These are phyloP conservation scores for Drosophila nebulosa DNA, from an alignment of 1,140 invertebrate species.

Conservation along the genomic window DNA sequence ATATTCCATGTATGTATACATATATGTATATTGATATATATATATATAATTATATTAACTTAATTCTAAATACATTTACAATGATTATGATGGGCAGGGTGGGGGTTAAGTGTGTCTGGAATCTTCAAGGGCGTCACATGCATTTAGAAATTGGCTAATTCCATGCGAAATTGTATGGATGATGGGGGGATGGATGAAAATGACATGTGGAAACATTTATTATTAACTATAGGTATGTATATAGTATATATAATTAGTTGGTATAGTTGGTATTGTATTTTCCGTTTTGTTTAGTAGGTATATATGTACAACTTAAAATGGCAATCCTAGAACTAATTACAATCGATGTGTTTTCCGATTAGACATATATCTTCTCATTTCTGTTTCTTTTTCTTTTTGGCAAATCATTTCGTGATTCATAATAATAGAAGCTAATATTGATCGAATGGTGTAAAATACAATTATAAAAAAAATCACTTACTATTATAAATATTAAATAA, in stretches of 20 bases:
- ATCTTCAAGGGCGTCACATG: background rate
- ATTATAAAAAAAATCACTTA: background rate
- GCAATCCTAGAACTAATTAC: conserved; percentile 27
- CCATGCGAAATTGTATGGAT: background rate
- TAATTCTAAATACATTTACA: conserved; percentile 39
- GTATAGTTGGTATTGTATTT: background rate
- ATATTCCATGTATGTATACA: conserved; percentile 13
- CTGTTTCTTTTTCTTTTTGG: background rate
- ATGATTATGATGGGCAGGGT: background rate
- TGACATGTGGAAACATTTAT: conserved; percentile 7
- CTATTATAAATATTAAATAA: background rate
- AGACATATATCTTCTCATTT: background rate
- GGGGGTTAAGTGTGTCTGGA: background rate
- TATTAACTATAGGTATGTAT: background rate
- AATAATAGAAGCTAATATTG: no score
- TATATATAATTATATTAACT: background rate
- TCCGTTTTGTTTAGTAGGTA: background rate
- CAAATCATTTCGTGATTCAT: background rate
- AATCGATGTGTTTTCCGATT: background rate
- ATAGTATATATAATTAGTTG: background rate
- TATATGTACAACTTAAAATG: conserved; percentile 59
- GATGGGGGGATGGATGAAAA: background rate
- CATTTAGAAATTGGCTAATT: background rate
- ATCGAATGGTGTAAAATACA: background rate
- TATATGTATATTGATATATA: conserved; percentile 14